A percentile compares a stretch with the other conserved stretches of the same genome.
Evolutionary conservation across 2,888 invertebrate species (phyloP).

Genomic region (Drosophila borealis): DNA sequence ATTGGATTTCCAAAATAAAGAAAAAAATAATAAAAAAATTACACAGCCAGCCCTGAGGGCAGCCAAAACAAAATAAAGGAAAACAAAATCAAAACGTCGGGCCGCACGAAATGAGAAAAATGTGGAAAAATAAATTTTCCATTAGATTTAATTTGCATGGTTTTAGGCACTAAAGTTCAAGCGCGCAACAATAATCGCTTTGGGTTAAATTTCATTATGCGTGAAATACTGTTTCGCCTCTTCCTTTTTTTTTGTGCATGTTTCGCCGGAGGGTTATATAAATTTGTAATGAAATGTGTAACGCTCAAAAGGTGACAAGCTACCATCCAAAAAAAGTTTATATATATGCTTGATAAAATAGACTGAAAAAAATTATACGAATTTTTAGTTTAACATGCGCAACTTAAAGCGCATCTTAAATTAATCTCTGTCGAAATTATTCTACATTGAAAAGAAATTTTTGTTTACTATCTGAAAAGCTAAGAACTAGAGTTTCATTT

Average conservation of each 20-base stretch:
- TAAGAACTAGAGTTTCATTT: too few relatives aligned
- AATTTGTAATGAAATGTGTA: not conserved
- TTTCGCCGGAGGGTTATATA: not conserved
- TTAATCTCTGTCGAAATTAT: too few relatives aligned
- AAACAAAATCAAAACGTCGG: conserved; percentile 3
- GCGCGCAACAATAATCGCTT: conserved; percentile 35
- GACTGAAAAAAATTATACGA: too few relatives aligned
- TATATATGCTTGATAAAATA: too few relatives aligned
- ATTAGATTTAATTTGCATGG: conserved; percentile 76
- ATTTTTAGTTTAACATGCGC: too few relatives aligned
- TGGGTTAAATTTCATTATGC: conserved; percentile 63
- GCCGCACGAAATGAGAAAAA: conserved; percentile 29
- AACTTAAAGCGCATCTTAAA: too few relatives aligned
- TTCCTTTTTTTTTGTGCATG: not conserved
- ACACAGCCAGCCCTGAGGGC: conserved; percentile 19
- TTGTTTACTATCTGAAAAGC: too few relatives aligned
- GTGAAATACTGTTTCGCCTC: conserved; percentile 38
- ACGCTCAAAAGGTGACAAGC: not conserved
- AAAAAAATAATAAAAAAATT: conserved; percentile 27
- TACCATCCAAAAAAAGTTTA: too few relatives aligned
- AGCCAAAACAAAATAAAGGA: conserved; percentile 9
- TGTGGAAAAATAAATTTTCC: conserved; percentile 71
- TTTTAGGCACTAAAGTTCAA: conserved; percentile 61
- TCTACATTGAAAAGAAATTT: too few relatives aligned
- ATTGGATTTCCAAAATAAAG: conserved; percentile 59